These are phyloP conservation scores for Pseudonaja textilis DNA, from an alignment of 2,113 vertebrate species.

Conservation along the genomic window DNA sequence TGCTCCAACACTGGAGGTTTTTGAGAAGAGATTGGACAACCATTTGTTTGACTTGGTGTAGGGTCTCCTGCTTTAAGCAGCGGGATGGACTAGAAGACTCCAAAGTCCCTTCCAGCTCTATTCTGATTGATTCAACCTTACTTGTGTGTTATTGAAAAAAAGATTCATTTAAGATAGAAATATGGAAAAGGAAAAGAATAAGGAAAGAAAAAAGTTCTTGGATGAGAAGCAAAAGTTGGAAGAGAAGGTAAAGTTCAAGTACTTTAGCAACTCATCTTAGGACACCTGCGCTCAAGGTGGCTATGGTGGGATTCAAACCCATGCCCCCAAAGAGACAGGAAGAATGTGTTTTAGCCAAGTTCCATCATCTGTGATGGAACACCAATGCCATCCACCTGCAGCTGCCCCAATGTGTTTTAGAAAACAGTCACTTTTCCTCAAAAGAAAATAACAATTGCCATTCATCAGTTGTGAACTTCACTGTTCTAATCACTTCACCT, in stretches of 20 bases:
- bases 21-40: too few relatives aligned
- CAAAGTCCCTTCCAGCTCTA: too few relatives aligned
- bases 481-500: not conserved
- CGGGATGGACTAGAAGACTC: too few relatives aligned
- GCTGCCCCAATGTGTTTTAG: not conserved
- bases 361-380: not conserved
- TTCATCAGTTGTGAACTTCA: conserved; percentile 25
- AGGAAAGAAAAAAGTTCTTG: not conserved
- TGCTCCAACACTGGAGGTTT: too few relatives aligned
- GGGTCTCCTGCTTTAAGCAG: too few relatives aligned
- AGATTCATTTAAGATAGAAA: not conserved
- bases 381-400: not conserved
- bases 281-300: too few relatives aligned
- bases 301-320: too few relatives aligned
- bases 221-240: too few relatives aligned
- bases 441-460: not conserved
- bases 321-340: too few relatives aligned
- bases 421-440: not conserved
- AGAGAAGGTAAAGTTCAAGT: not conserved
- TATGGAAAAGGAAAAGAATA: not conserved
- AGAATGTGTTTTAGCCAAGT: not conserved
- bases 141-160: not conserved
- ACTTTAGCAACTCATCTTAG: not conserved
- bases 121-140: not conserved
- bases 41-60: too few relatives aligned